Base-by-base conservation (phyloP, 2,113 vertebrate genomes). In the Rhabdomys dilectus region DNA sequence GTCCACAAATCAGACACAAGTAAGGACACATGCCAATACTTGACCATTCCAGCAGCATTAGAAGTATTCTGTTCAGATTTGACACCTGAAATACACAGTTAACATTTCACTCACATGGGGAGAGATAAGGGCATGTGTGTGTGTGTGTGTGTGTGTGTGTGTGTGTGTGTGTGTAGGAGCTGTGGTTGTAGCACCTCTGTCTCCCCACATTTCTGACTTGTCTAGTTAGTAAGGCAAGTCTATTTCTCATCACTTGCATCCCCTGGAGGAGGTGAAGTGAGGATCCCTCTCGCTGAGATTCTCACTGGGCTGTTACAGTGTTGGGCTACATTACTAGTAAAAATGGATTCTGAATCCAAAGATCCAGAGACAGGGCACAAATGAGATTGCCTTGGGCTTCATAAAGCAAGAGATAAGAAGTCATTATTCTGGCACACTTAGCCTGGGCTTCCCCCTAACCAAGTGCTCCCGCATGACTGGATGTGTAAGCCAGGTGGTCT, bases 151-250 rank as follows among this genome's bases (percentile, higher is more conserved):
- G 8, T 64, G 62, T 64, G 24, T 64, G 62, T 64, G 62, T 64
- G 26, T 62, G 22, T 62, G 60, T 62, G 56, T 9, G 66, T 4
- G 51, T 2, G 0, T 0, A n/a, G 26, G 0, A 34, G 26, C 51
- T 53, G 3, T 17, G 39, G 34, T 5, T 66, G 42, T 10, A 3
- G 48, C 36, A 1, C 0, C 45, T 22, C 42, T 26, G 56, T n/a
- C 87, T 56, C 22, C 34, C 51, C 0, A 12, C 34, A 86, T 91
- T 81, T 51, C 64, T 70, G 56, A 75, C 29, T 42, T 93, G 84
- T 64, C 26, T n/a, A 31, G 24, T 34, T 76, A 68, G 45, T 39
- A 45, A 62, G 15, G 15, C 70, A 26, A 19, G 45, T 77, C 39
- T 72, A 34, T 22, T 42, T 12, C 8, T 16, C 2, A 70, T 45